Conservation (phyloP, 2,888 invertebrate species). For the Melanchra persicariae region DNA sequence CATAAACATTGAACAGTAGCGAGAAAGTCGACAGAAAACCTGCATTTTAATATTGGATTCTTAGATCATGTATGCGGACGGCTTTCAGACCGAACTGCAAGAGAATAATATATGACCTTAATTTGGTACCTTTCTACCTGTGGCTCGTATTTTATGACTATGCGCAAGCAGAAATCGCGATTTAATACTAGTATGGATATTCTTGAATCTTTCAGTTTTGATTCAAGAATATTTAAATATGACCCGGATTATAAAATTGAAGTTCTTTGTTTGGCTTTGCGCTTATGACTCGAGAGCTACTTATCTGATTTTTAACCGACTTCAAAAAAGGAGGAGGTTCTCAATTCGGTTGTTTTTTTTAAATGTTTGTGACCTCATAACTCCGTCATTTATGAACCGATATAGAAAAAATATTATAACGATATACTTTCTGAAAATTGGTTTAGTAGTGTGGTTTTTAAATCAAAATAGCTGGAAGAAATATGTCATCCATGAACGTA, state of each 20-base stretch:
- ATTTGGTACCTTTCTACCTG: constrained; percentile 20
- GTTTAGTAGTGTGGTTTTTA: no score
- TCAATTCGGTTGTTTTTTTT: no score
- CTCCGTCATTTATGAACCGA: no score
- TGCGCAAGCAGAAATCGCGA: neutral
- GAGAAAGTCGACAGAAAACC: neutral
- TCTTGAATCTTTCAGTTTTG: neutral
- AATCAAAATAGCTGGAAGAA: no score
- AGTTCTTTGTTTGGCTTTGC: neutral
- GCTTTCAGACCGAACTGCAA: neutral
- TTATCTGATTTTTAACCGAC: no score
- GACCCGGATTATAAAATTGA: neutral
- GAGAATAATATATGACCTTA: constrained; percentile 30
- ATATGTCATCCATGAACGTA: no score
- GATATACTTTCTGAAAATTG: no score
- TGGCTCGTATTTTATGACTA: neutral
- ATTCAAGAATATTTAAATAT: neutral
- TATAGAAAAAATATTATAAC: no score
- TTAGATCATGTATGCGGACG: constrained; percentile 10
- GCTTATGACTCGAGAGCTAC: neutral
- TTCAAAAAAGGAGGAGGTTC: no score
- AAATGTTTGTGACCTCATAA: no score
- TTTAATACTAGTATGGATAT: neutral
- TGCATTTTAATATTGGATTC: constrained; percentile 21
- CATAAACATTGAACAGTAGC: neutral